phyloP scores from a whole-genome alignment of 2,888 invertebrate species.

The Hanleya hanleyi region DNA sequence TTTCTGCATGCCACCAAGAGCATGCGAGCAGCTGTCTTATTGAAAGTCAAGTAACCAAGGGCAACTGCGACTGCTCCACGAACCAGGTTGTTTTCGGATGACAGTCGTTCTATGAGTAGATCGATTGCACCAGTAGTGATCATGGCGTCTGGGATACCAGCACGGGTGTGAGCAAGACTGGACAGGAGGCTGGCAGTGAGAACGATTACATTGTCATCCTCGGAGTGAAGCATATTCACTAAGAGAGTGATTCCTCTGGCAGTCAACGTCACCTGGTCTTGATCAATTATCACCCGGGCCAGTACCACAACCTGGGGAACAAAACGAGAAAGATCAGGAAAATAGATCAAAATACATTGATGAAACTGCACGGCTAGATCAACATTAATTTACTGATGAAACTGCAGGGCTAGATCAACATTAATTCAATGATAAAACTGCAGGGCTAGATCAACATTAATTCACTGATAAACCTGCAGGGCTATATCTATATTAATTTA shows the following conservation, averaged over 20 bases:
- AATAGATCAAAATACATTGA: too few species aligned
- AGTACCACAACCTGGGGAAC: conserved; percentile 67
- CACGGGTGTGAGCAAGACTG: conserved; percentile 71
- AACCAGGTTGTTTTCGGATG: conserved; percentile 63
- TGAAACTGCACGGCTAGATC: too few species aligned
- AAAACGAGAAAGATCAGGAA: too few species aligned
- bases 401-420: too few species aligned
- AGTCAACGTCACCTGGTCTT: conserved; percentile 70
- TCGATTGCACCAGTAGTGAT: conserved; percentile 70
- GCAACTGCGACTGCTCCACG: conserved; percentile 67
- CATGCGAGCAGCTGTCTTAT: conserved; percentile 70
- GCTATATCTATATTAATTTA: too few species aligned
- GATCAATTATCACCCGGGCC: conserved; percentile 69
- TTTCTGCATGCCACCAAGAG: conserved; percentile 67
- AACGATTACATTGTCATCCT: conserved; percentile 68
- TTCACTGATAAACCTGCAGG: too few species aligned
- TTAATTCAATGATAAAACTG: too few species aligned
- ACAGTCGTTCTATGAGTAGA: conserved; percentile 59
- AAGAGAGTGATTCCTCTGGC: conserved; percentile 68
- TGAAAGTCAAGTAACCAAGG: conserved; percentile 72
- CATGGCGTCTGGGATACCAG: conserved; percentile 73
- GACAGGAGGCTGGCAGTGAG: conserved; percentile 68
- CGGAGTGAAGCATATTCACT: conserved; percentile 61
- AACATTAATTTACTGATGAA: too few species aligned
- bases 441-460: too few species aligned